Conservation (phyloP, 2,113 vertebrate species). For the Boulengeromyrus knoepffleri region DNA sequence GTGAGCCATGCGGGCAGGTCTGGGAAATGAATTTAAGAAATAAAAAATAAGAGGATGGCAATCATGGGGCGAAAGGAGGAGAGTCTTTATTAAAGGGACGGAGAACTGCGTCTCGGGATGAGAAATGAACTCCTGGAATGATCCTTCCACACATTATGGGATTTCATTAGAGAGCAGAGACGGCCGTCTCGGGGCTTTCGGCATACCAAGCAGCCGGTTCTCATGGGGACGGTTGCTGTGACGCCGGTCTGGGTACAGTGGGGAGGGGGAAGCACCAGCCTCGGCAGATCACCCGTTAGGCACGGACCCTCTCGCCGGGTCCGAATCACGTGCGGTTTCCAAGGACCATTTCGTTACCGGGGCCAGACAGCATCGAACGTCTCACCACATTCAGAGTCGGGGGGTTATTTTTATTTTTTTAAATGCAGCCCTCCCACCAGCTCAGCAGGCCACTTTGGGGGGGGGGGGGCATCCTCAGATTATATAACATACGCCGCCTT, state of each 20-base stretch:
- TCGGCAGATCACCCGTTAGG: not conserved
- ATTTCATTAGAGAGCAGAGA: constrained; percentile 2
- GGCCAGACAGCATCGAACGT: not conserved
- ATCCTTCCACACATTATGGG: not conserved
- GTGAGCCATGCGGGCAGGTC: not conserved
- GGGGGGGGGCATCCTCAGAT: not conserved
- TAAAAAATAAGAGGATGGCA: not conserved
- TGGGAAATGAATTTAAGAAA: not conserved
- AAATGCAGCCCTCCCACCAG: not conserved
- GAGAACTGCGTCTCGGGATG: not conserved
- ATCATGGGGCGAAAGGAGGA: not conserved
- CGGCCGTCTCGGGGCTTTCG: not conserved
- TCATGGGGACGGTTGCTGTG: constrained; percentile 5
- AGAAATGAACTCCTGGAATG: not conserved
- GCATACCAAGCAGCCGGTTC: not conserved
- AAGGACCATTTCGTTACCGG: not conserved
- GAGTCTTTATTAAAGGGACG: not conserved
- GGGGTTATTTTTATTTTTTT: not conserved
- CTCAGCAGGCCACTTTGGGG: not conserved
- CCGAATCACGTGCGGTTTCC: not conserved
- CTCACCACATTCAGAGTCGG: not conserved
- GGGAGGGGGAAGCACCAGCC: not conserved
- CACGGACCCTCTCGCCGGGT: not conserved
- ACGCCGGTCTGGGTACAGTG: not conserved
- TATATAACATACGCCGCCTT: not conserved